These are phyloP conservation scores for Bombylius major DNA, from an alignment of 2,888 invertebrate genomes.

Conservation along the genomic window DNA sequence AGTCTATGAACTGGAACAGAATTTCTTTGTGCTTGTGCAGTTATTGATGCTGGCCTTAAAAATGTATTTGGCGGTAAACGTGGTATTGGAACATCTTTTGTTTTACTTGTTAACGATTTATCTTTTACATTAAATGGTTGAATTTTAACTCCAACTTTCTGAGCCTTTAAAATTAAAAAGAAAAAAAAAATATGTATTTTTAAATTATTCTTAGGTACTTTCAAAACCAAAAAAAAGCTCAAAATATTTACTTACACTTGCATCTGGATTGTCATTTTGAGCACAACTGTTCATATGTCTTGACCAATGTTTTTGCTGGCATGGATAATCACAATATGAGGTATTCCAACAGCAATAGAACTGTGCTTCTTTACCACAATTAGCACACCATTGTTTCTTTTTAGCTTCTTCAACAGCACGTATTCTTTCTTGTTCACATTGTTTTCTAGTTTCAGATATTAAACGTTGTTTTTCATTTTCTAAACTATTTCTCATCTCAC, in stretches of 20 bases:
- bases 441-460: conserved; percentile 50
- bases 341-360: conserved; percentile 97
- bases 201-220: no score
- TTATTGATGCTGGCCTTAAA: conserved; percentile 6
- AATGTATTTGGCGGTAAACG: conserved; percentile 3
- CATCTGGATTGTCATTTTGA: conserved; percentile 18
- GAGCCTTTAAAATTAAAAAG: conserved; percentile 1
- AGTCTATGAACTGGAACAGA: conserved; percentile 24
- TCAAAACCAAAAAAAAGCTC: no score
- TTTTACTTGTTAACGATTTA: conserved; percentile 2
- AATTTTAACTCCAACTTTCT: conserved; percentile 12
- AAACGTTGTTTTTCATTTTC: conserved; percentile 57
- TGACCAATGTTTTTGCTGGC: conserved; percentile 79
- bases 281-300: conserved; percentile 43
- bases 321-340: conserved; percentile 80
- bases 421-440: conserved; percentile 56
- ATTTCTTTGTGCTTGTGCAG: neutral
- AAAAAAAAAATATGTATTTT: neutral
- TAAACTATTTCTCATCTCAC: conserved; percentile 55
- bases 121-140: conserved; percentile 7
- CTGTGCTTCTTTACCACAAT: conserved; percentile 75
- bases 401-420: conserved; percentile 62
- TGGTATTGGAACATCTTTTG: conserved; percentile 3
- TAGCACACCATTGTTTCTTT: conserved; percentile 84
- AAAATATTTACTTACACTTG: conserved; percentile 4